phyloP scores from a whole-genome alignment of 2,113 vertebrate species.

The Clarias gariepinus region DNA sequence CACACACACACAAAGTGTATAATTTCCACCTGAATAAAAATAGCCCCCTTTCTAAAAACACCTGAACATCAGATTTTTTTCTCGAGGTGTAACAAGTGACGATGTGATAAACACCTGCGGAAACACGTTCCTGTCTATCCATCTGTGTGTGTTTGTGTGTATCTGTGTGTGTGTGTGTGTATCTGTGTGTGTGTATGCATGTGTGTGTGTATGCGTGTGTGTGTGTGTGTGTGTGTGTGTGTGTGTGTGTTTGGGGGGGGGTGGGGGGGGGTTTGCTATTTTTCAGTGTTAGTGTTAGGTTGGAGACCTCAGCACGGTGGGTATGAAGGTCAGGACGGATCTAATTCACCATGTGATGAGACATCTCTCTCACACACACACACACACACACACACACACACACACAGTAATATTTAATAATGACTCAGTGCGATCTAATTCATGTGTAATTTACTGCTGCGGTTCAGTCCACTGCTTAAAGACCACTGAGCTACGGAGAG shows the following conservation, averaged over 20 bases:
- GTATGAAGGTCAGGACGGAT: not conserved
- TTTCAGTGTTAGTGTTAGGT: not conserved
- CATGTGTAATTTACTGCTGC: slow-evolving; percentile 5
- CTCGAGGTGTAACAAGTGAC: not conserved
- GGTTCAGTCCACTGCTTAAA: not conserved
- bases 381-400: not conserved
- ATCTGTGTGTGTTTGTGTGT: not conserved
- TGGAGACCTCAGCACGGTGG: not conserved
- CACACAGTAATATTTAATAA: slow-evolving; percentile 11
- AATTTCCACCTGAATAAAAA: not conserved
- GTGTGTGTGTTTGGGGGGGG: no score
- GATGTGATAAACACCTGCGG: not conserved
- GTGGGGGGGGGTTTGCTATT: no score
- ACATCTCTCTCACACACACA: not conserved
- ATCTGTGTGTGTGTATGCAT: not conserved
- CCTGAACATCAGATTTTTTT: not conserved
- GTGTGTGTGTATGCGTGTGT: no score
- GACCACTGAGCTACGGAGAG: not conserved
- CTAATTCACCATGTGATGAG: not conserved
- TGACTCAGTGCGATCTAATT: slow-evolving; percentile 3
- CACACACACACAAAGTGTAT: not conserved
- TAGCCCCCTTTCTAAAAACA: not conserved
- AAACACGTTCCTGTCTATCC: not conserved
- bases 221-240: not conserved
- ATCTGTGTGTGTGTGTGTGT: not conserved